Base-by-base conservation (phyloP, 2,888 invertebrate genomes). In the Prenolepis imparis region DNA sequence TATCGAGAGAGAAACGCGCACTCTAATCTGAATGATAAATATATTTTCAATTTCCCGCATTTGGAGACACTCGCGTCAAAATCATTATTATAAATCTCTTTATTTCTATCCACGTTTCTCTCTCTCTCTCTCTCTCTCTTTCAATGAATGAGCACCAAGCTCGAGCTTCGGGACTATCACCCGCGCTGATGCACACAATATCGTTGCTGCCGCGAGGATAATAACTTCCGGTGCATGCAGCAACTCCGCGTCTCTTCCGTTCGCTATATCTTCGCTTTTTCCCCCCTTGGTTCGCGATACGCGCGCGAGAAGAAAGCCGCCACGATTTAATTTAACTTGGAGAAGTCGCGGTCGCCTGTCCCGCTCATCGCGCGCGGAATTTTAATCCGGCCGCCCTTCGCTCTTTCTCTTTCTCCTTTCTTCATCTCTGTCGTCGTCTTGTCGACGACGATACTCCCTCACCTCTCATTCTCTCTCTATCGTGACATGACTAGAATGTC, bases 301-400 rank as follows among this genome's bases (percentile, higher is more conserved):
- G 39, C 57, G n/a, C 24, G 64, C 64, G 73, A 36, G 74, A 86
- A 86, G 82, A 78, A 73, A 84, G 39, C 24, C 66, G 68, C 15
- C 68, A 66, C 74, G 83, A 86, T 87, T 86, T 86, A 84, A 87
- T 87, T 87, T 85, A 86, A 78, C 82, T 85, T 81, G 64, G 78
- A 72, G 44, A 59, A 72, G 70, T 68, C 55, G 82, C 61, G 68
- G 74, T 67, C 48, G 59, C 36, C 44, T 68, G 44, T 32, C 24
- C 55, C 70, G 64, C 21, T n/a, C 61, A 41, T 41, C 72, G 72
- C 75, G 52, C 9, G 52, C 83, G 82, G 86, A 87, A 87, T 87
- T 87, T 83, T 78, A 87, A 86, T 86, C 66, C 66, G 44, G n/a
- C 64, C 55, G n/a, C 18, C 63, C 15, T n/a, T 9, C 48, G 8